phyloP scores from a whole-genome alignment of 2,113 vertebrate species.

The Phylloscopus trochiloides region DNA sequence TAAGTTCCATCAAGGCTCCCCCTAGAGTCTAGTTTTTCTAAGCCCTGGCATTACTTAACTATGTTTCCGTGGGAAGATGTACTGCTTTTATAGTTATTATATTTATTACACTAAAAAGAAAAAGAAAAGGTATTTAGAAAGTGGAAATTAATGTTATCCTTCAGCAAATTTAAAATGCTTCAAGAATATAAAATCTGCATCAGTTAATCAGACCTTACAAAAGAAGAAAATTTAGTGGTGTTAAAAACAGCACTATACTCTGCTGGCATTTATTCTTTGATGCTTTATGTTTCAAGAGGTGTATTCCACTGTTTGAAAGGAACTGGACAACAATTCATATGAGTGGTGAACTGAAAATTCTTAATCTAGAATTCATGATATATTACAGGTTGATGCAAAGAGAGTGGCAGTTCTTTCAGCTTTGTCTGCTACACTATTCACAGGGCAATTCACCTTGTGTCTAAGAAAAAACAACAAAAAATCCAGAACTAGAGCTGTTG shows the following conservation, averaged over 20 bases:
- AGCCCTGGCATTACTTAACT: background rate
- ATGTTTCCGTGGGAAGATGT: background rate
- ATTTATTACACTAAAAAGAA: background rate
- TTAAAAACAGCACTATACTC: background rate
- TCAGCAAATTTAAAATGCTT: background rate
- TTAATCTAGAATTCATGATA: background rate
- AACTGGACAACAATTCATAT: background rate
- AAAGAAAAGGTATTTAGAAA: background rate
- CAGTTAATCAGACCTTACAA: background rate
- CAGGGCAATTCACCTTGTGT: background rate
- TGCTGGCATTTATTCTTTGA: background rate
- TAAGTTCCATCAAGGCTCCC: background rate
- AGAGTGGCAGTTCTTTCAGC: background rate
- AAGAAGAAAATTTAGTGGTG: background rate
- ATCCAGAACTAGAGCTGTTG: background rate
- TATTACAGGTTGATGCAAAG: background rate
- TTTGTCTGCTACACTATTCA: background rate
- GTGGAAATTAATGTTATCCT: background rate
- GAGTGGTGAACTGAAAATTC: background rate
- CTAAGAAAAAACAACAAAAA: background rate
- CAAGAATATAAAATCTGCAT: background rate
- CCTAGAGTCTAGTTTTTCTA: background rate
- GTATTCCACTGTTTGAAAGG: background rate
- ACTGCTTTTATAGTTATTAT: background rate
- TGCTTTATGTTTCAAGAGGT: background rate